Conservation (phyloP, 2,888 invertebrate species). For the Ctena decussata region DNA sequence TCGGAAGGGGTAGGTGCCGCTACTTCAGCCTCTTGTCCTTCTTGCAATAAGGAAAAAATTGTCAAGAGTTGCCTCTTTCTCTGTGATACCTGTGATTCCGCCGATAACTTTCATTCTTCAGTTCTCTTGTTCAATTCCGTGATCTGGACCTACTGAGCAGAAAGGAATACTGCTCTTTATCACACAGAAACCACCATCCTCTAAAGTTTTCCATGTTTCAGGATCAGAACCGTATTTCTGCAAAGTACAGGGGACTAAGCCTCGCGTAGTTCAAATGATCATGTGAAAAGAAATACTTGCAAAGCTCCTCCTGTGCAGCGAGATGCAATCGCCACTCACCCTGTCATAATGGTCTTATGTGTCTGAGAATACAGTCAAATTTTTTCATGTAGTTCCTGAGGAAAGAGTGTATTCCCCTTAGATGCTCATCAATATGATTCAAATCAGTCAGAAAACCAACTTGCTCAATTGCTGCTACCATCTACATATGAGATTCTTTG, state of each 20-base stretch:
- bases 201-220: not conserved
- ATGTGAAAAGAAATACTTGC: not conserved
- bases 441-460: not conserved
- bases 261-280: not conserved
- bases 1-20: not conserved
- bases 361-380: no score
- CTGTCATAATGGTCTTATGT: not conserved
- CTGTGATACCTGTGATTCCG: not conserved
- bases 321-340: slow-evolving; percentile 1
- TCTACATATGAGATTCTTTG: not conserved
- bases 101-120: not conserved
- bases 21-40: not conserved
- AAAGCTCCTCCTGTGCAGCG: not conserved
- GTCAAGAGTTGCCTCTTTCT: not conserved
- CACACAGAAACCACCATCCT: not conserved
- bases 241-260: not conserved
- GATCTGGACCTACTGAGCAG: not conserved
- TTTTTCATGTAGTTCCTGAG: not conserved
- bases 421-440: not conserved
- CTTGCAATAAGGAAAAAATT: not conserved
- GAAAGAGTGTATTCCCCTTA: not conserved
- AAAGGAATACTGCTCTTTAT: not conserved
- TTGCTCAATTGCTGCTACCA: not conserved
- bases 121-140: not conserved
- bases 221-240: not conserved